phyloP scores from a whole-genome alignment of 2,888 invertebrate species.

The Calameuta pallipes region DNA sequence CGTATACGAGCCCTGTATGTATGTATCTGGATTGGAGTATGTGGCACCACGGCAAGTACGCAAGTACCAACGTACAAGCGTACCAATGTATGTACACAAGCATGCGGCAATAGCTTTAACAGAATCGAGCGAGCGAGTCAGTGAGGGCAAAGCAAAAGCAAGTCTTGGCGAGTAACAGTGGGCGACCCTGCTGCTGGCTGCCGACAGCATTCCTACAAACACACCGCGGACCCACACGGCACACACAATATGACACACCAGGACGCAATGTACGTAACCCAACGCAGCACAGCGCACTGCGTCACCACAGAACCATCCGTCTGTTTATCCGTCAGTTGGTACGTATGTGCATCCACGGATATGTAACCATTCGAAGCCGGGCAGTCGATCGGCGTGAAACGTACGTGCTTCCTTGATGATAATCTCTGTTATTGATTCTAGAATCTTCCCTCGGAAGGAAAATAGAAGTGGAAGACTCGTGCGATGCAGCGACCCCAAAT shows the following conservation, averaged over 20 bases:
- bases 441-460: not conserved
- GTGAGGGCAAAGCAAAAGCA: conserved; percentile 42
- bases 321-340: not conserved
- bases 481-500: conserved; percentile 45
- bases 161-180: conserved; percentile 52
- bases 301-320: conserved; percentile 26
- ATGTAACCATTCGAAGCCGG: not conserved
- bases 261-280: conserved; percentile 23
- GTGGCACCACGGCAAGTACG: not conserved
- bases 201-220: conserved; percentile 56
- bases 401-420: not conserved
- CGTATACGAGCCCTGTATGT: not conserved
- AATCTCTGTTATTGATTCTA: not conserved
- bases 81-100: not conserved
- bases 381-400: not conserved
- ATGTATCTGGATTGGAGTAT: not conserved
- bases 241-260: conserved; percentile 31
- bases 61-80: not conserved
- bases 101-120: conserved; percentile 13
- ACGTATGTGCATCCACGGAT: not conserved
- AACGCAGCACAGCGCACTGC: conserved; percentile 38
- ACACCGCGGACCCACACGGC: conserved; percentile 37
- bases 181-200: conserved; percentile 53
- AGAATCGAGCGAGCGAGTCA: conserved; percentile 17
- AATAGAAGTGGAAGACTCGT: not conserved